These are phyloP conservation scores for Sipha maydis DNA, from an alignment of 2,888 invertebrate species.

Conservation along the genomic window DNA sequence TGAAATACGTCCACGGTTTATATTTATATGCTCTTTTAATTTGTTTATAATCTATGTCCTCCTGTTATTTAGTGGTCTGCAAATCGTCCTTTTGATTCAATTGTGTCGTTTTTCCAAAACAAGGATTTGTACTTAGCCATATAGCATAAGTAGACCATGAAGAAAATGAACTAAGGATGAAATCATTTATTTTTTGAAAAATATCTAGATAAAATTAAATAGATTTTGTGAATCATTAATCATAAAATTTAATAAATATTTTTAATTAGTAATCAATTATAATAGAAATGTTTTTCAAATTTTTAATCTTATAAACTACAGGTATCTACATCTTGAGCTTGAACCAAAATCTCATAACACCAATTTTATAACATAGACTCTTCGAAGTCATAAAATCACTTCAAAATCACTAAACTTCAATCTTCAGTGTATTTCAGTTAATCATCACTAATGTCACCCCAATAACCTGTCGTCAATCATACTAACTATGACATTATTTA, in stretches of 20 bases:
- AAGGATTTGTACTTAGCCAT: slow-evolving; percentile 56
- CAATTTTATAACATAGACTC: not conserved
- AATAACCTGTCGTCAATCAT: no score
- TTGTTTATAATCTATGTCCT: slow-evolving; percentile 53
- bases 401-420: no score
- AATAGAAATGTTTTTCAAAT: no score
- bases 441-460: no score
- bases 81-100: slow-evolving; percentile 56
- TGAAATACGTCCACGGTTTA: slow-evolving; percentile 54
- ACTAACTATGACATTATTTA: no score
- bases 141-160: slow-evolving; percentile 43
- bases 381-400: no score
- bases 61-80: slow-evolving; percentile 52
- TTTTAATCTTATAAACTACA: not conserved
- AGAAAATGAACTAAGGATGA: slow-evolving; percentile 4
- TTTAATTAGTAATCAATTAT: not conserved
- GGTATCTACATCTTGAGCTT: no score
- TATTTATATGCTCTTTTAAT: slow-evolving; percentile 52
- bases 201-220: not conserved
- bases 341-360: not conserved
- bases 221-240: not conserved
- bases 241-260: no score
- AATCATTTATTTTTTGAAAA: slow-evolving; percentile 33
- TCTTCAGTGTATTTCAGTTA: no score
- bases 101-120: slow-evolving; percentile 38